Conservation (phyloP, 2,888 invertebrate genomes). For the Rotaria socialis region DNA sequence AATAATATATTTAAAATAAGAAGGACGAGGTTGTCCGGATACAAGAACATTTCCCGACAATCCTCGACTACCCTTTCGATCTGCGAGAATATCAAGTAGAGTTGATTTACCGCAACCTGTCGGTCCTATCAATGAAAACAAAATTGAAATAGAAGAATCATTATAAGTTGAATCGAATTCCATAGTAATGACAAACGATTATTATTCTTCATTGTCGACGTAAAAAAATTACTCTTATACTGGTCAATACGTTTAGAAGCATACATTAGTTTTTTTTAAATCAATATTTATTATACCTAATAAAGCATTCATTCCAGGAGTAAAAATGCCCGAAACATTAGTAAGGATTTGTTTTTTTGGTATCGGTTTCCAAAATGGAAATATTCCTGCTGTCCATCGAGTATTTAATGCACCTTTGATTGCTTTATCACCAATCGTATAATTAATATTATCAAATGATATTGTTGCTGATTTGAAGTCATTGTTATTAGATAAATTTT, state of each 20-base stretch:
- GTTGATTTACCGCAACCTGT: constrained; percentile 60
- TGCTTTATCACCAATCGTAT: background rate
- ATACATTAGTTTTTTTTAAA: too few species aligned
- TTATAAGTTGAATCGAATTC: too few species aligned
- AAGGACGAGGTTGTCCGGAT: constrained; percentile 55
- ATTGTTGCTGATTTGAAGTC: background rate
- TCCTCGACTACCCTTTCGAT: constrained; percentile 53
- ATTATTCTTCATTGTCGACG: too few species aligned
- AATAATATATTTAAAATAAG: constrained; percentile 58
- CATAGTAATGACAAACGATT: too few species aligned
- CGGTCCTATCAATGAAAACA: constrained; percentile 51
- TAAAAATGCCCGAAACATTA: constrained; percentile 53
- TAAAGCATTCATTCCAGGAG: constrained; percentile 58
- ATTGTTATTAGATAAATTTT: background rate
- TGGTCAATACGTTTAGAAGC: too few species aligned
- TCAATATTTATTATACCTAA: constrained; percentile 49
- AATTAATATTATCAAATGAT: constrained; percentile 20
- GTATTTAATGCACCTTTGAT: background rate
- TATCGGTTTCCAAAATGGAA: too few species aligned
- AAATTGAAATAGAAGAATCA: too few species aligned
- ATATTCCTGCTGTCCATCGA: background rate
- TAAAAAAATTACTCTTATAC: too few species aligned
- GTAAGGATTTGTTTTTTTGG: background rate
- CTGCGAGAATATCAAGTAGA: constrained; percentile 56
- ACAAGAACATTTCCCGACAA: constrained; percentile 54